Evolutionary conservation across 1,140 invertebrate species (phyloP).

Genomic region (Tetramorium simillimum): DNA sequence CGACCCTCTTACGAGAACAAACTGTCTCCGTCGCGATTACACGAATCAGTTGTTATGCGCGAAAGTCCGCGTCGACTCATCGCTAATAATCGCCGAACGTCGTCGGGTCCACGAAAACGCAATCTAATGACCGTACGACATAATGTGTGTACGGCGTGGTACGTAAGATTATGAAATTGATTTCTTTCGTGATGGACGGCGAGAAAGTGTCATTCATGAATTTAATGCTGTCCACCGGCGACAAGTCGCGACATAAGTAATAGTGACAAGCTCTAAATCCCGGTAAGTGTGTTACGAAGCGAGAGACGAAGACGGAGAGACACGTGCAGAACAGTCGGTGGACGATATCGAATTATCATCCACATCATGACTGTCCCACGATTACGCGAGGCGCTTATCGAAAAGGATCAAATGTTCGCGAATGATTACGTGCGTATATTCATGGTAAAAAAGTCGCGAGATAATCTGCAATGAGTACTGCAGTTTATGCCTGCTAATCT

Average conservation of each 20-base stretch:
- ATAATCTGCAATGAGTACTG: neutral
- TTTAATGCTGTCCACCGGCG: neutral
- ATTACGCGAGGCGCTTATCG: neutral
- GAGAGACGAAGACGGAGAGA: neutral
- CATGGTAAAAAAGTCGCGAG: neutral
- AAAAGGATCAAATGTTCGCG: neutral
- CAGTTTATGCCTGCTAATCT: neutral
- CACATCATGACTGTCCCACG: neutral
- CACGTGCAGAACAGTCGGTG: neutral
- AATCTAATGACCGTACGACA: constrained; percentile 11
- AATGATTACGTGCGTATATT: constrained; percentile 7
- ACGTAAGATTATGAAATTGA: constrained; percentile 44
- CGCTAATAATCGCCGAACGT: constrained; percentile 25
- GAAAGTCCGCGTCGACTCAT: constrained; percentile 31
- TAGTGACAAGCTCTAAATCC: constrained; percentile 31
- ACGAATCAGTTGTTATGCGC: constrained; percentile 7
- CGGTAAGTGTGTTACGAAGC: neutral
- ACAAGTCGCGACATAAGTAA: neutral
- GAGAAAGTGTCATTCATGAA: constrained; percentile 33
- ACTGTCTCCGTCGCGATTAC: neutral
- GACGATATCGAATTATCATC: constrained; percentile 7
- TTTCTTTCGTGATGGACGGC: constrained; percentile 11
- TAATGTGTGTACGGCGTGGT: constrained; percentile 7
- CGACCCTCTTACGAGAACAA: constrained; percentile 2
- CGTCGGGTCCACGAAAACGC: constrained; percentile 1